Evolutionary conservation across 2,888 invertebrate species (phyloP), one percentile per base, ranked within the genome.

Genomic region (Idaea aversata): DNA sequence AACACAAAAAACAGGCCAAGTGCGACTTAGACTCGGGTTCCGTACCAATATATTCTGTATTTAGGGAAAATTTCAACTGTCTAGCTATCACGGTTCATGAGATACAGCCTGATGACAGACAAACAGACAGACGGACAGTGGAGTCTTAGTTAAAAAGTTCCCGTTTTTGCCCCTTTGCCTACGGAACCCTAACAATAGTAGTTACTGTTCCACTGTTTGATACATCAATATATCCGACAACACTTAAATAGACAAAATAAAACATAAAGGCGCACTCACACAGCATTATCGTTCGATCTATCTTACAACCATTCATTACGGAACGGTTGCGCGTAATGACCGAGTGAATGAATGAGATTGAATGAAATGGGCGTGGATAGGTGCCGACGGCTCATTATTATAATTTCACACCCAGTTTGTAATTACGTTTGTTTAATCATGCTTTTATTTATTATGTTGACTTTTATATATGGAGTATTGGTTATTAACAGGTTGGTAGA

Each of bases 251-350:
- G 59, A 68, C 68, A 72, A 72, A 67, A 68, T 69, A 68, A 64
- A 65, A 16, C 59, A 59, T 59, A 59, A 59, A 15, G 34, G 10
- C 5, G 4, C 4, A 10, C 34, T 59, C 59, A 59, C 59, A 59
- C 59, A 6, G 25, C 16, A 34, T 59, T 59, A 59, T 59, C 70
- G 69, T 65, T 68, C 75, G 70, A 77, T 77, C 75, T 76, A 70
- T 73, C 77, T 73, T 77, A 78, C 77, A 79, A 71, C 70, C 69
- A 67, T 67, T 72, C 75, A 75, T 75, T 77, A 80, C 47, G 7
- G 47, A 47, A 10, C 47, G 47, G 10, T 10, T 13, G 10, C 47
- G 47, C 47, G 47, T 47, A 47, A 47, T 77, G 80, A 77, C 70
- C 62, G 76, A 71, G 65, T 70, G 75, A 73, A 72, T 47, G 47